phyloP scores from a whole-genome alignment of 2,113 vertebrate genomes.

The Gnathonemus echidnorhynchus region DNA sequence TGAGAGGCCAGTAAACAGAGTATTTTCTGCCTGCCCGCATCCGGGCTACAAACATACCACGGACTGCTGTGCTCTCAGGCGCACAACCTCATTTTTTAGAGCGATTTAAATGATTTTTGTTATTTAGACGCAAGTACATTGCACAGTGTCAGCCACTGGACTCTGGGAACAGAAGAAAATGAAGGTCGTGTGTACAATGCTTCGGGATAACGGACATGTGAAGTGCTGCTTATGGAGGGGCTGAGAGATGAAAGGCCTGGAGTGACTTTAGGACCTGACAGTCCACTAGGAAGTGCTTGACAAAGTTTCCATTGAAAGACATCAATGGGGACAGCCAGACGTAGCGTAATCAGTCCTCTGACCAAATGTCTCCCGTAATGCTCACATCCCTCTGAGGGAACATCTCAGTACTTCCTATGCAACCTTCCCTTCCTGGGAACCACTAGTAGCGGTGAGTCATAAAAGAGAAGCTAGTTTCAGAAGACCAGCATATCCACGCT shows the following conservation, averaged over 20 bases:
- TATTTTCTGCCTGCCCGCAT: background rate
- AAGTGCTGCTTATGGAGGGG: background rate
- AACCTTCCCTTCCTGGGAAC: background rate
- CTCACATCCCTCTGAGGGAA: background rate
- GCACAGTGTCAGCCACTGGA: background rate
- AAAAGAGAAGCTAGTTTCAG: background rate
- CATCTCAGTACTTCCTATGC: background rate
- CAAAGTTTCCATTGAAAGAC: background rate
- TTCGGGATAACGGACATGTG: background rate
- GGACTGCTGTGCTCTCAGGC: background rate
- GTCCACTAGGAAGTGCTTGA: background rate
- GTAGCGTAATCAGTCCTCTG: constrained; percentile 10
- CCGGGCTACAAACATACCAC: background rate
- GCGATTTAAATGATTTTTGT: background rate
- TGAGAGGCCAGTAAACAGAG: background rate
- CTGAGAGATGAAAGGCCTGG: too few relatives aligned
- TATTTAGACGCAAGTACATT: background rate
- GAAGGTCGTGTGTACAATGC: background rate
- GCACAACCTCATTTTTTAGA: background rate
- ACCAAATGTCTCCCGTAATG: background rate
- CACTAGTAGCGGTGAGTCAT: background rate
- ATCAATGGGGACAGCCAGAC: background rate
- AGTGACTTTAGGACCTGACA: background rate
- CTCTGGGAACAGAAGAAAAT: background rate
- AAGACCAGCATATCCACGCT: background rate